These are phyloP conservation scores for Peromyscus polionotus DNA, from an alignment of 2,113 vertebrate species.

Conservation along the genomic window DNA sequence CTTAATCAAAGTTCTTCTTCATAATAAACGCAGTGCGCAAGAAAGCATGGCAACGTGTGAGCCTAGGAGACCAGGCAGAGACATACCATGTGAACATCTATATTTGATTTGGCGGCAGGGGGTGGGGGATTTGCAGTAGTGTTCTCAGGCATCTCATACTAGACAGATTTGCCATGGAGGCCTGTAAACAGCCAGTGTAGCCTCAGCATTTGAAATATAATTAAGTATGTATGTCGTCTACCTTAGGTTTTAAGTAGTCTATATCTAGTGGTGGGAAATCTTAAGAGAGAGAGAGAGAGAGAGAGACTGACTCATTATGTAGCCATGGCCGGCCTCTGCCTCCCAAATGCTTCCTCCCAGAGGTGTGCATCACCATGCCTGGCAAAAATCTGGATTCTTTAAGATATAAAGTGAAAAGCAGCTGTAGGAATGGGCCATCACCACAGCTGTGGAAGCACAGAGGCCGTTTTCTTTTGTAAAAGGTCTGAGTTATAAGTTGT, in stretches of 20 bases:
- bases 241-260: slow-evolving; percentile 39
- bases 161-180: slow-evolving; percentile 38
- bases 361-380: not conserved
- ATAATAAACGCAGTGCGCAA: slow-evolving; percentile 50
- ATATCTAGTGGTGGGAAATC: not conserved
- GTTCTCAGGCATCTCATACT: not conserved
- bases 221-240: slow-evolving; percentile 55
- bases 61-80: slow-evolving; percentile 45
- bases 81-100: slow-evolving; percentile 57
- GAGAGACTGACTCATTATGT: not conserved
- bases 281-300: too few relatives aligned
- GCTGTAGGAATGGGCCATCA: slow-evolving; percentile 25
- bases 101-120: slow-evolving; percentile 43
- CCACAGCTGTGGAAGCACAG: slow-evolving; percentile 18
- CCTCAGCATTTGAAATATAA: slow-evolving; percentile 51
- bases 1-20: slow-evolving; percentile 55
- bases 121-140: not conserved
- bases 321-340: not conserved
- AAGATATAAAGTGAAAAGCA: slow-evolving; percentile 32
- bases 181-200: slow-evolving; percentile 9
- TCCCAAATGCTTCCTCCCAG: not conserved
- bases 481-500: slow-evolving; percentile 33
- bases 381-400: slow-evolving; percentile 24
- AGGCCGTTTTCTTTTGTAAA: slow-evolving; percentile 34
- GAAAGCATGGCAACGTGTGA: not conserved